phyloP scores from a whole-genome alignment of 1,140 invertebrate species.

The Dendrolimus kikuchii region DNA sequence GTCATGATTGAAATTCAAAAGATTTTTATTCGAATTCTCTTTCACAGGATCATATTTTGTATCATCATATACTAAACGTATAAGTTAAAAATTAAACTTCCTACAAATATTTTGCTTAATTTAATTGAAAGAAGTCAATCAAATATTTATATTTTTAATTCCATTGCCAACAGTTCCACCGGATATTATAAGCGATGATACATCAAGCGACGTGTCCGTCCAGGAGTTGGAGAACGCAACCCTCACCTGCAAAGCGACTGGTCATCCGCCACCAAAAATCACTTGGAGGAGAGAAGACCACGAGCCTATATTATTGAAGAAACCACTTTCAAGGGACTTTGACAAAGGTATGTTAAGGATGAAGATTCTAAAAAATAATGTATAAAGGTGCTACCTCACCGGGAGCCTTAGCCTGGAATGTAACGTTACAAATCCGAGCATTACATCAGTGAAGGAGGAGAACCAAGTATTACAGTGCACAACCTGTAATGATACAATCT shows the following conservation, averaged over 20 bases:
- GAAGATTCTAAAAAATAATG: no score
- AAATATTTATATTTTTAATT: background rate
- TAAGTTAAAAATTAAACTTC: no score
- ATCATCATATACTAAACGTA: no score
- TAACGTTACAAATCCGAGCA: no score
- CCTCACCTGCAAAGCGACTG: slow-evolving; percentile 83
- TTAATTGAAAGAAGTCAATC: background rate
- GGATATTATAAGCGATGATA: slow-evolving; percentile 83
- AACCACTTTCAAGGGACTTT: slow-evolving; percentile 74
- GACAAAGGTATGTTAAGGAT: slow-evolving; percentile 70
- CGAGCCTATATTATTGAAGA: slow-evolving; percentile 79
- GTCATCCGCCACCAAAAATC: slow-evolving; percentile 81
- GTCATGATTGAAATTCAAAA: no score
- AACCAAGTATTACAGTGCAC: no score
- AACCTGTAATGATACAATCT: no score
- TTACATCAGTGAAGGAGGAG: no score
- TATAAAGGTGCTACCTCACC: no score
- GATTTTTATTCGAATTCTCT: no score
- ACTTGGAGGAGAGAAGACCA: slow-evolving; percentile 81
- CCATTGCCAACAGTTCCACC: slow-evolving; percentile 76
- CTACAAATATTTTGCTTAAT: background rate
- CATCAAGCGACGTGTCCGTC: slow-evolving; percentile 82
- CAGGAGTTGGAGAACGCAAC: slow-evolving; percentile 88
- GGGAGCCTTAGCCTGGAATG: no score
- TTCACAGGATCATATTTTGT: no score